These are phyloP conservation scores for Rhynchophorus ferrugineus DNA, from an alignment of 1,140 invertebrate species.

Conservation along the genomic window DNA sequence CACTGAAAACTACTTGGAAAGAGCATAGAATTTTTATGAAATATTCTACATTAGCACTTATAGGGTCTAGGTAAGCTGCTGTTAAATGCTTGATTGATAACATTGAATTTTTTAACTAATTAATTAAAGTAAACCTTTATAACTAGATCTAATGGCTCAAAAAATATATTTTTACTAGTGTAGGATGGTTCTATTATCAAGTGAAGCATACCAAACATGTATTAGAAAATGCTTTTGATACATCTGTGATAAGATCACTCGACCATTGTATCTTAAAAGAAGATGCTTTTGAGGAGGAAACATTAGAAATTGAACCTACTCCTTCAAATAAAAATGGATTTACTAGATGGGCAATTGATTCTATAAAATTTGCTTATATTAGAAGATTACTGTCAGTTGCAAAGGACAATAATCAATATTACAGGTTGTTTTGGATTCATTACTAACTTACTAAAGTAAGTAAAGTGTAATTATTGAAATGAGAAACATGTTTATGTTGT, in stretches of 20 bases:
- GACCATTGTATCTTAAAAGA: slow-evolving; percentile 20
- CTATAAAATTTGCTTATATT: slow-evolving; percentile 45
- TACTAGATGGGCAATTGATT: slow-evolving; percentile 33
- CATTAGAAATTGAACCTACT: slow-evolving; percentile 21
- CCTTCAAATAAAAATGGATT: slow-evolving; percentile 14
- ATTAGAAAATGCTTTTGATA: slow-evolving; percentile 34
- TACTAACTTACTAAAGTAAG: slow-evolving; percentile 9
- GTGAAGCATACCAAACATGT: slow-evolving; percentile 31
- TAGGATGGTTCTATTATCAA: slow-evolving; percentile 34
- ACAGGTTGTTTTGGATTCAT: slow-evolving; percentile 10
- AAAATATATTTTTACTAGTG: slow-evolving; percentile 4
- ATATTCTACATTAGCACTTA: slow-evolving; percentile 16
- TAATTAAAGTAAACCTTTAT: not conserved
- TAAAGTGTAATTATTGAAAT: not conserved
- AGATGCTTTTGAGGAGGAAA: slow-evolving; percentile 20
- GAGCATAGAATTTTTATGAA: slow-evolving; percentile 12
- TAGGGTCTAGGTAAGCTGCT: slow-evolving; percentile 16
- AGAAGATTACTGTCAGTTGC: slow-evolving; percentile 43
- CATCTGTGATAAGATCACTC: slow-evolving; percentile 29
- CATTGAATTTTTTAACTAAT: too few relatives aligned
- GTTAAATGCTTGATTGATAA: too few relatives aligned
- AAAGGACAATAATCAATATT: slow-evolving; percentile 23
- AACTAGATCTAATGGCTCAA: not conserved
- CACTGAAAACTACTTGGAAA: slow-evolving; percentile 1
- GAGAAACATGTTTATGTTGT: slow-evolving; percentile 33